Percentiles rank a stretch among this genome's conserved stretches.
Evolutionary conservation across 2,113 vertebrate genomes (phyloP).

Genomic region (Galbula dea): DNA sequence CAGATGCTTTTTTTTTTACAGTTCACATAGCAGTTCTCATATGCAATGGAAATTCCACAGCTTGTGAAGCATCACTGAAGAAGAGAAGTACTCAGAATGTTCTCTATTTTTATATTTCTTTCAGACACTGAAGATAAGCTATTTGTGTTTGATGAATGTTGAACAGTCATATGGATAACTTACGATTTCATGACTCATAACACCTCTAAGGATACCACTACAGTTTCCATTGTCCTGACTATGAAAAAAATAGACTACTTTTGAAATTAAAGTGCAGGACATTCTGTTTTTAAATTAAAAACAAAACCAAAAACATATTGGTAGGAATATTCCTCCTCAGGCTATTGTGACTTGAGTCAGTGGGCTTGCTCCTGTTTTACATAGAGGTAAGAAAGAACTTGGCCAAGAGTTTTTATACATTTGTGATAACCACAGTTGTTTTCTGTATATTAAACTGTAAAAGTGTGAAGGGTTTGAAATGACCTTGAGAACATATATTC

Average conservation of each 20-base stretch:
- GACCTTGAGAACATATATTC: neutral
- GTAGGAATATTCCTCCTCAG: neutral
- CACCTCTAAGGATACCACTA: neutral
- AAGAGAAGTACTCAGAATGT: neutral
- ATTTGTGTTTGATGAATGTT: neutral
- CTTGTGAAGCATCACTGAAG: neutral
- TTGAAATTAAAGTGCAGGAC: neutral
- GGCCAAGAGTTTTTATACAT: neutral
- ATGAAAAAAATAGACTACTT: neutral
- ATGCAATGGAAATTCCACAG: neutral
- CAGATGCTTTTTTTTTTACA: neutral
- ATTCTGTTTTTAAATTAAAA: neutral
- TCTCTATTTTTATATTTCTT: neutral
- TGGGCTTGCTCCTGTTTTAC: neutral
- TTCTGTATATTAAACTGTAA: neutral
- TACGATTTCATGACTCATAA: neutral
- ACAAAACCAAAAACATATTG: neutral
- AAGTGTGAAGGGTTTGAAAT: neutral
- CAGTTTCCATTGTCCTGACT: neutral
- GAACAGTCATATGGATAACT: neutral
- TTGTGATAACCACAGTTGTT: neutral
- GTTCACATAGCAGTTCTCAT: neutral
- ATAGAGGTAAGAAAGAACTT: neutral
- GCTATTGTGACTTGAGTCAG: neutral
- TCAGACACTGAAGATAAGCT: neutral